A percentile compares a stretch with the other conserved stretches of the same genome.
Evolutionary conservation across 2,113 vertebrate species (phyloP).

Genomic region (Phainopepla nitens): DNA sequence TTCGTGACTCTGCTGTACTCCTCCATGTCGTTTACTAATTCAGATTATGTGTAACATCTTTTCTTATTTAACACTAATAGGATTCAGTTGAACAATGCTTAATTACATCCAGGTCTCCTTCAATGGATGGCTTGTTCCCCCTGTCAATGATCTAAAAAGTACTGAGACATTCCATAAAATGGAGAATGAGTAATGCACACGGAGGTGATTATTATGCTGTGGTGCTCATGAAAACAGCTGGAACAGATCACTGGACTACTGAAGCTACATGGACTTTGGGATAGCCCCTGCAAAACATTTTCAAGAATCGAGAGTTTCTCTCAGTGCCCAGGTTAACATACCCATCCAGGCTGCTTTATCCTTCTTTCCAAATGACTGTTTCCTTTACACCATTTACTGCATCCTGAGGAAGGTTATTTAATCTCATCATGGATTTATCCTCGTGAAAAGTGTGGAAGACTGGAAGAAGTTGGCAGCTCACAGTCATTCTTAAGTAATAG

Average conservation of each 20-base stretch:
- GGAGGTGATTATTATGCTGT: constrained; percentile 38
- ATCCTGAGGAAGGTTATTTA: background rate
- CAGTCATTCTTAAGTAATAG: background rate
- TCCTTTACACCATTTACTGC: background rate
- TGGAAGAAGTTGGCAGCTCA: background rate
- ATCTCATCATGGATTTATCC: background rate
- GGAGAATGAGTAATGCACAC: constrained; percentile 27
- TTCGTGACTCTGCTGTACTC: background rate
- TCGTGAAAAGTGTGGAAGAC: background rate
- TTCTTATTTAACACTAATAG: constrained; percentile 35
- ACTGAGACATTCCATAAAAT: background rate
- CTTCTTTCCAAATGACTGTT: constrained; percentile 11
- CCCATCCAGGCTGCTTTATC: background rate
- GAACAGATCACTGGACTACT: constrained; percentile 55
- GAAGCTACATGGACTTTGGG: constrained; percentile 30
- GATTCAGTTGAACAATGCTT: constrained; percentile 19
- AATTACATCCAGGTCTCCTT: constrained; percentile 61
- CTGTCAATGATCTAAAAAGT: constrained; percentile 34
- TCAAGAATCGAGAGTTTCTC: constrained; percentile 43
- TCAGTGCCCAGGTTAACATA: background rate
- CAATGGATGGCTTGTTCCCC: constrained; percentile 16
- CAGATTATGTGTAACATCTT: background rate
- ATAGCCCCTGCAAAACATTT: constrained; percentile 29
- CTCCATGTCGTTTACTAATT: background rate
- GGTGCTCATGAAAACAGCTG: constrained; percentile 54